A percentile compares a stretch with the other conserved stretches of the same genome.
These are phyloP conservation scores for Toxotes jaculatrix DNA, from an alignment of 2,113 vertebrate species.

Conservation along the genomic window DNA sequence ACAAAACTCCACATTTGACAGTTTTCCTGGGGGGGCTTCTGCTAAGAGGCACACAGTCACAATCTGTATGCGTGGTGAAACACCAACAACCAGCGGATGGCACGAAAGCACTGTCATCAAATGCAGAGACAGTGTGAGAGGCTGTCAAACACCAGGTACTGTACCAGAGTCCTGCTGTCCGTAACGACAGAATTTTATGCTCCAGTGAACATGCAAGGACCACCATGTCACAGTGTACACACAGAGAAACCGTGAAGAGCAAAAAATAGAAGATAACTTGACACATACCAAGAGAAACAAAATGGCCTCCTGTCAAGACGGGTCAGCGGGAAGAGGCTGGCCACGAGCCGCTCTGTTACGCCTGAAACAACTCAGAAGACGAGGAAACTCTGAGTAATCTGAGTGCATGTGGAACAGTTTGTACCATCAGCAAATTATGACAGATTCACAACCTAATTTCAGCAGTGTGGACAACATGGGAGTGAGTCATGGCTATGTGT, in stretches of 20 bases:
- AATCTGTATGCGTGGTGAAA: constrained; percentile 54
- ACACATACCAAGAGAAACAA: constrained; percentile 58
- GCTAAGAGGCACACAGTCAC: constrained; percentile 30
- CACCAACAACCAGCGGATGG: constrained; percentile 14
- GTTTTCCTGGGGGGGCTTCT: constrained; percentile 24
- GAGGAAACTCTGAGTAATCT: neutral
- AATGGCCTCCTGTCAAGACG: constrained; percentile 67
- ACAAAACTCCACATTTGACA: constrained; percentile 56
- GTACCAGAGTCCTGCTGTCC: constrained; percentile 64
- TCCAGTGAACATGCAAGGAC: constrained; percentile 58
- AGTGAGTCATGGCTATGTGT: constrained; percentile 51
- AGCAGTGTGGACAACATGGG: constrained; percentile 26
- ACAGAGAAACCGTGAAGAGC: constrained; percentile 15
- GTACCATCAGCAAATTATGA: constrained; percentile 1
- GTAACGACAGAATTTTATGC: constrained; percentile 52
- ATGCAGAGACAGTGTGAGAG: constrained; percentile 45
- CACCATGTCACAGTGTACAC: constrained; percentile 46
- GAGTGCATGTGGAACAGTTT: constrained; percentile 20
- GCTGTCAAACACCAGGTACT: constrained; percentile 73
- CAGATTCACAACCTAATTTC: constrained; percentile 50
- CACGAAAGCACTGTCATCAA: constrained; percentile 58
- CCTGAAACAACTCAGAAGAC: constrained; percentile 3
- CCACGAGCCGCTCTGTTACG: neutral
- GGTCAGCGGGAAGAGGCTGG: constrained; percentile 48
- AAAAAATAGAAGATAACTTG: constrained; percentile 19